phyloP scores from a whole-genome alignment of 2,113 vertebrate genomes.

The Pachyramphus minor region DNA sequence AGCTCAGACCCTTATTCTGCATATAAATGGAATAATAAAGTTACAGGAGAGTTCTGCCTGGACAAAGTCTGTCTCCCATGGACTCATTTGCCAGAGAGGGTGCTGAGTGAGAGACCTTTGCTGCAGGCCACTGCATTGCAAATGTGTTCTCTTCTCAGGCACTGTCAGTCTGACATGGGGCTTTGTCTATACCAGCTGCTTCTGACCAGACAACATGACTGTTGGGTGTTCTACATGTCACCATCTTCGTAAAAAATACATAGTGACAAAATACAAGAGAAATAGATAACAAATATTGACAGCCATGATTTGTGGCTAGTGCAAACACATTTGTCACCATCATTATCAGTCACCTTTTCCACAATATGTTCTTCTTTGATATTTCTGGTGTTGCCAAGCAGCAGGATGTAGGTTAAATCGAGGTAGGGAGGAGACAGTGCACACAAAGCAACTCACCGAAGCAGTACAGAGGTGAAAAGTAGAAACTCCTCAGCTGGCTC shows the following conservation, averaged over 20 bases:
- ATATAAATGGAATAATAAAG: no score
- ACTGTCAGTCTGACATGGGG: rapidly evolving
- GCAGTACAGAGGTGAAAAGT: not conserved
- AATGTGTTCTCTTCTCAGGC: rapidly evolving
- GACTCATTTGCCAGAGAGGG: no score
- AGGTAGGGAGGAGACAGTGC: not conserved
- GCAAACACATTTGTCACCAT: not conserved
- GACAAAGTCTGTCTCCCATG: no score
- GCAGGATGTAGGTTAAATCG: not conserved
- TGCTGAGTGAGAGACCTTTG: no score
- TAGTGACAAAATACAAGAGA: not conserved
- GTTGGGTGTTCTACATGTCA: rapidly evolving
- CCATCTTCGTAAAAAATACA: not conserved
- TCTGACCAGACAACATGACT: no score
- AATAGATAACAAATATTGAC: not conserved
- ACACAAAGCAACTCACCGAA: rapidly evolving
- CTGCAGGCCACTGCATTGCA: rapidly evolving
- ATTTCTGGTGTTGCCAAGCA: not conserved
- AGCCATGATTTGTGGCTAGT: not conserved
- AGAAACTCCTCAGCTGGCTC: rapidly evolving
- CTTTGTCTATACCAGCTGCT: not conserved
- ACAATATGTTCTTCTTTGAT: not conserved
- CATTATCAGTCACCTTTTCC: rapidly evolving
- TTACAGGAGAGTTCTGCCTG: no score
- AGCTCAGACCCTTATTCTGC: no score